Percentiles rank a stretch among this genome's conserved stretches.
These are phyloP conservation scores for Trichopoda pennipes DNA, from an alignment of 2,888 invertebrate species.

Conservation along the genomic window DNA sequence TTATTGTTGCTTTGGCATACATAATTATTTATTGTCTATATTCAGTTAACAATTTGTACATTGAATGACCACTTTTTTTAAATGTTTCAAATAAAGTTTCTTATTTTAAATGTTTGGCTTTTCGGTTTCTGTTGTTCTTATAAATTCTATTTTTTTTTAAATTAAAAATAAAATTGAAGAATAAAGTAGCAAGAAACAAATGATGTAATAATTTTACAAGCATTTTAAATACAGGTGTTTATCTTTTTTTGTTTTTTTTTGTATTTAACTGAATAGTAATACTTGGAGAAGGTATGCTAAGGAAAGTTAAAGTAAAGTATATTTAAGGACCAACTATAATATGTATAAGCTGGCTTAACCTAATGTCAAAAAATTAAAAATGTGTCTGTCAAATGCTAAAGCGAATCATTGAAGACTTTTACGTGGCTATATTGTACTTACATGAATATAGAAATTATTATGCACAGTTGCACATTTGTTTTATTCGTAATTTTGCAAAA, in stretches of 20 bases:
- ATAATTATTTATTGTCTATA: constrained; percentile 64
- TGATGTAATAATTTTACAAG: constrained; percentile 49
- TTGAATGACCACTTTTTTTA: constrained; percentile 59
- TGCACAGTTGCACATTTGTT: too few species aligned
- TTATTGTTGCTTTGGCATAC: constrained; percentile 43
- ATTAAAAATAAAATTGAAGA: constrained; percentile 10
- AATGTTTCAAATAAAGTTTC: constrained; percentile 13
- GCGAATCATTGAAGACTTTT: too few species aligned
- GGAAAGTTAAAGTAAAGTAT: not conserved
- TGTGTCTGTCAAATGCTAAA: too few species aligned
- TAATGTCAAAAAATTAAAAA: too few species aligned
- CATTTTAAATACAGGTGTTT: constrained; percentile 55
- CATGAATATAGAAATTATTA: too few species aligned
- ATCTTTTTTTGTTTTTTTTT: not conserved
- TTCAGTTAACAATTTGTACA: constrained; percentile 63
- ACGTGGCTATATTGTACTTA: too few species aligned
- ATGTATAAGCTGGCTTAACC: too few species aligned
- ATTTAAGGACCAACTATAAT: too few species aligned
- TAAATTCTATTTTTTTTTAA: not conserved
- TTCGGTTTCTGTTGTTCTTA: constrained; percentile 21
- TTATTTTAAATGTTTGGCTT: constrained; percentile 12
- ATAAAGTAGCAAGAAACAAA: constrained; percentile 34
- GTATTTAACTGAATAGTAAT: not conserved
- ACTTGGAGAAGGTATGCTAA: constrained; percentile 34
- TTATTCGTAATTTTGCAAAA: too few species aligned